Evolutionary conservation across 2,113 vertebrate genomes (phyloP).

Genomic region (Mobula birostris): DNA sequence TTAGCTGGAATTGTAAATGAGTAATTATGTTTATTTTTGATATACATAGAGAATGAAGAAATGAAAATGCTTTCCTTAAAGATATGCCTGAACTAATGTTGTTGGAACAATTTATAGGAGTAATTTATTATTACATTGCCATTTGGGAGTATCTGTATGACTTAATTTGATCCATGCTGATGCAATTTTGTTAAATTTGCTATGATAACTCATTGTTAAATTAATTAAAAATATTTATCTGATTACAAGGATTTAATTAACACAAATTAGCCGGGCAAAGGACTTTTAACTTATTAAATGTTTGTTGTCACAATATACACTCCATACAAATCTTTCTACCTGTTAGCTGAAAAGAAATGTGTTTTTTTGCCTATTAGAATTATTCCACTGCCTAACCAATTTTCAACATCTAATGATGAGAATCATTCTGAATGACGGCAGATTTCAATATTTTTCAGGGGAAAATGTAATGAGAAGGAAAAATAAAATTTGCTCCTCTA

Average conservation of each 20-base stretch:
- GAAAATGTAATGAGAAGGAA: background rate
- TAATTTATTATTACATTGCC: background rate
- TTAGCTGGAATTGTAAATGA: background rate
- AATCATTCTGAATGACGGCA: background rate
- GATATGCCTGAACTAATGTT: background rate
- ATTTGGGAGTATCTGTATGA: conserved; percentile 10
- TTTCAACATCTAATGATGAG: background rate
- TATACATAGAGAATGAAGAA: background rate
- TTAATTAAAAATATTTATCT: background rate
- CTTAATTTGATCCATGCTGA: background rate
- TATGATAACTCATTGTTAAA: background rate
- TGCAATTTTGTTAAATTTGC: conserved; percentile 10
- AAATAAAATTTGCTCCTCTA: background rate
- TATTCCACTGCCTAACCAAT: background rate
- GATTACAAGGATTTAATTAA: conserved; percentile 1
- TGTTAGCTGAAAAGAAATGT: background rate
- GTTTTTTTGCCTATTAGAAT: background rate
- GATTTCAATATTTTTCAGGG: conserved; percentile 2
- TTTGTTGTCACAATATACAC: background rate
- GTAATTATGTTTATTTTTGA: background rate
- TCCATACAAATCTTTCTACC: background rate
- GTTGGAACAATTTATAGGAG: background rate
- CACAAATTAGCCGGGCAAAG: background rate
- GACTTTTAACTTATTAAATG: background rate
- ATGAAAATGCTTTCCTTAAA: background rate